These are phyloP conservation scores for Varanus komodoensis DNA, from an alignment of 2,113 vertebrate species.

Conservation along the genomic window DNA sequence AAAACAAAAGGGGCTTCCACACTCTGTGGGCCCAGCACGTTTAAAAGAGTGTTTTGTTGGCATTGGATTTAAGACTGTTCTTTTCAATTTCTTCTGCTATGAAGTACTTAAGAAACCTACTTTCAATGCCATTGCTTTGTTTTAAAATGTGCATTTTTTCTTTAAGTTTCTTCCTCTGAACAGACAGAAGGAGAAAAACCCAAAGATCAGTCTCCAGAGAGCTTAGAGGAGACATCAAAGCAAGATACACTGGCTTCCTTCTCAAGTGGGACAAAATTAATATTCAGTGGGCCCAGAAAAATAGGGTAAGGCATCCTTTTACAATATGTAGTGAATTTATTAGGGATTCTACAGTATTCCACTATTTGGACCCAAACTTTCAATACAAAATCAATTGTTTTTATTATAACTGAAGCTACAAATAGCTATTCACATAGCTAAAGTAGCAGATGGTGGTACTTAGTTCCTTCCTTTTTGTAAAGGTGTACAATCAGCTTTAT, in stretches of 20 bases:
- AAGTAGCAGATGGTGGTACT: not conserved
- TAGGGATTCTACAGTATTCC: too few species aligned
- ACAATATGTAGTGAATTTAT: not conserved
- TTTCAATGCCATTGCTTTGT: not conserved
- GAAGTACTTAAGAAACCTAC: slow-evolving; percentile 13
- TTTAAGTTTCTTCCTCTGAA: slow-evolving; percentile 43
- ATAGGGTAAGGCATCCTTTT: slow-evolving; percentile 81
- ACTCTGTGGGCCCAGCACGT: not conserved
- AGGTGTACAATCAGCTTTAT: not conserved
- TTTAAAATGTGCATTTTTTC: slow-evolving; percentile 9
- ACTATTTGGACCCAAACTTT: not conserved
- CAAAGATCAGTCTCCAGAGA: slow-evolving; percentile 55
- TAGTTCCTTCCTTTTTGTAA: slow-evolving; percentile 26
- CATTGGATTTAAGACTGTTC: not conserved
- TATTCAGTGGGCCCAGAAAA: slow-evolving; percentile 75
- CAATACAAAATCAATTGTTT: slow-evolving; percentile 17
- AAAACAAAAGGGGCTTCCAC: not conserved
- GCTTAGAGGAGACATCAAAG: slow-evolving; percentile 58
- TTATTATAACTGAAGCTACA: slow-evolving; percentile 29
- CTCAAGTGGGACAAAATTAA: slow-evolving; percentile 71
- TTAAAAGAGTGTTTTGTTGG: not conserved
- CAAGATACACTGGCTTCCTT: slow-evolving; percentile 70
- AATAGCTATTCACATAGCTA: slow-evolving; percentile 45
- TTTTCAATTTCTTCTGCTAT: slow-evolving; percentile 6
- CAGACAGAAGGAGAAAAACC: slow-evolving; percentile 56